A percentile compares a stretch with the other conserved stretches of the same genome.
These are phyloP conservation scores for Tautogolabrus adspersus DNA, from an alignment of 2,113 vertebrate species.

Conservation along the genomic window DNA sequence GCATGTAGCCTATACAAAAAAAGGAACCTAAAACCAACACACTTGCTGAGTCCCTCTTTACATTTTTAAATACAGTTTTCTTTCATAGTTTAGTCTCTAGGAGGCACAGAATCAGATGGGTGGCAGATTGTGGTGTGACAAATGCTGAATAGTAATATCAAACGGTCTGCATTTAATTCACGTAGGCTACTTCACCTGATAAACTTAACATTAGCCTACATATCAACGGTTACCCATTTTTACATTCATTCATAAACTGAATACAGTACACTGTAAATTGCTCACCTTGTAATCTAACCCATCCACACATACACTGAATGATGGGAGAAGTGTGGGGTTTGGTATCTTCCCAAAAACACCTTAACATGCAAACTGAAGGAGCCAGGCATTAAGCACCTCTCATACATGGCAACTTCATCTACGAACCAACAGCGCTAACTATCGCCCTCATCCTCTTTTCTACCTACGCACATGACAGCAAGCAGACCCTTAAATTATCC, in stretches of 20 bases:
- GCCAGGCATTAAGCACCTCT: constrained; percentile 41
- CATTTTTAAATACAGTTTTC: neutral
- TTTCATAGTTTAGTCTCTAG: neutral
- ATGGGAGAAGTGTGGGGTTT: neutral
- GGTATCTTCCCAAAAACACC: neutral
- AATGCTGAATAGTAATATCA: no score
- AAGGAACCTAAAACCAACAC: no score
- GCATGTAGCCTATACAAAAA: no score
- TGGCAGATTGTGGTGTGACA: neutral
- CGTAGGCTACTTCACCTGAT: no score
- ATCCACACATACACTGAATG: neutral
- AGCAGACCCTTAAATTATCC: constrained; percentile 14
- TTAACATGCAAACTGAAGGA: neutral
- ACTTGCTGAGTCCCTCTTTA: neutral
- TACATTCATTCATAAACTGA: no score
- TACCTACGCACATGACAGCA: constrained; percentile 58
- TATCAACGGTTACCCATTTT: no score
- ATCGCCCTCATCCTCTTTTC: constrained; percentile 47
- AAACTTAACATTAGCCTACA: no score
- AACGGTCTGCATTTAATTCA: no score
- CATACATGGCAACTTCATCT: constrained; percentile 53
- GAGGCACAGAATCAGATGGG: neutral
- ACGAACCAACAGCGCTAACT: constrained; percentile 55
- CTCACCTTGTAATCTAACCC: neutral
- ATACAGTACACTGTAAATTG: no score